Evolutionary conservation across 2,888 invertebrate species (phyloP), one percentile per base, ranked within the genome.

Genomic region (Drosophila longiperda): DNA sequence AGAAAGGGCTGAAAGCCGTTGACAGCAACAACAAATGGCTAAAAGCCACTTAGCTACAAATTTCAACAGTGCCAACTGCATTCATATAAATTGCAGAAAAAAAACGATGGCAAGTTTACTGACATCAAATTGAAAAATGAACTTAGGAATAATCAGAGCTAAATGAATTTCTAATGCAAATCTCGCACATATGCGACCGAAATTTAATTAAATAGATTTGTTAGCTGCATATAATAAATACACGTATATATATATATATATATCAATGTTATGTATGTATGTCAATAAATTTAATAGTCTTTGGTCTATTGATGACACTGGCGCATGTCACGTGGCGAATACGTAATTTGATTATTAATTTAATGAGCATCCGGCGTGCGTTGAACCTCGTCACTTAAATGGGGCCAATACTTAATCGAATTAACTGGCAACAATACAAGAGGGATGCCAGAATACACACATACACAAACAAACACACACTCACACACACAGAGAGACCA

Each of bases 321-420:
- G 48, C 49, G 60, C 59, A 76, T 66, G 87, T 80, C 73, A 86
- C 87, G 67, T 78, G 81, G 75, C 90, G 90, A 90, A 85, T 85
- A 73, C 90, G 87, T 89, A 90, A 89, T 85, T 88, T 80, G 81
- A 90, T 85, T 90, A 90, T 86, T 90, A 86, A 86, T 85, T 89
- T 76, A 90, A 90, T 90, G 64, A 69, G 78, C 78, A 55, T 60
- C 50, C 55, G 82, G 66, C 73, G 66, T 52, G 70, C 50, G 61
- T 71, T 32, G 42, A 60, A 60, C 53, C 73, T 52, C 52, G 71
- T 53, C 77, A 72, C 80, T 80, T 86, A 90, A 90, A 88, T 80
- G 80, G 80, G 83, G 68, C 58, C 71, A 79, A 82, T 82, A 77
- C 71, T 83, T 83, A 90, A 90, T 85, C 87, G 81, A 90, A 88